Conservation (phyloP, 1,140 invertebrate genomes). For the Drosophila baimaii region DNA sequence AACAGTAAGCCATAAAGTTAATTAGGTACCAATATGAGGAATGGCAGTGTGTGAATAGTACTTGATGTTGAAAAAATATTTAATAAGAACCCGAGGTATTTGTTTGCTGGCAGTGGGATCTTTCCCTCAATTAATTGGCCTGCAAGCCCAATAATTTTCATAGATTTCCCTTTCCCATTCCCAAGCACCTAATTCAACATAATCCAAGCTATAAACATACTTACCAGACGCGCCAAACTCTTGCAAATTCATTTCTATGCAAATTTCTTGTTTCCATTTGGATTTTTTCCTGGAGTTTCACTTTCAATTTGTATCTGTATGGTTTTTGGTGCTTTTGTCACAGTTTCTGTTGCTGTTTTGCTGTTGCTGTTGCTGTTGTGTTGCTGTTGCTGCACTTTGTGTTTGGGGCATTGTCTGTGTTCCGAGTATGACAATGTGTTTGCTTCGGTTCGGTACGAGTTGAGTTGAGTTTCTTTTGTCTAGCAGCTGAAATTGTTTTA, state of each 20-base stretch:
- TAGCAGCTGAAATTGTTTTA: slow-evolving; percentile 79
- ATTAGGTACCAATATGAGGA: background rate
- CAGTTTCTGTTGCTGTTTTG: slow-evolving; percentile 45
- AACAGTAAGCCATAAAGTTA: background rate
- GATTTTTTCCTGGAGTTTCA: slow-evolving; percentile 75
- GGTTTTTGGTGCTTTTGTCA: slow-evolving; percentile 70
- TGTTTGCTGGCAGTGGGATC: slow-evolving; percentile 4
- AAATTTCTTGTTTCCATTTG: slow-evolving; percentile 80
- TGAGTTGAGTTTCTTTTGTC: slow-evolving; percentile 73
- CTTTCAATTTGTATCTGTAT: slow-evolving; percentile 71
- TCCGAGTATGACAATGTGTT: slow-evolving; percentile 50
- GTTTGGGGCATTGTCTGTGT: slow-evolving; percentile 43
- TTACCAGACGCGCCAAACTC: slow-evolving; percentile 54
- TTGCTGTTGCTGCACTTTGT: slow-evolving; percentile 20
- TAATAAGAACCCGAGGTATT: background rate
- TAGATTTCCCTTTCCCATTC: slow-evolving; percentile 44
- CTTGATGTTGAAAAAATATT: background rate
- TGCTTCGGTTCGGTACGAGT: slow-evolving; percentile 31
- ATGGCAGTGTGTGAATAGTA: background rate
- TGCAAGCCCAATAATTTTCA: slow-evolving; percentile 34
- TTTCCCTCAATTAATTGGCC: slow-evolving; percentile 25
- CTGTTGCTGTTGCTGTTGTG: slow-evolving; percentile 22
- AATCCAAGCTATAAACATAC: slow-evolving; percentile 41
- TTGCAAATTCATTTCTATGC: slow-evolving; percentile 82
- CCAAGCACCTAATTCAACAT: slow-evolving; percentile 47